Percentiles rank a stretch among this genome's conserved stretches.
phyloP scores from a whole-genome alignment of 2,113 vertebrate genomes.

The Semicossyphus pulcher region DNA sequence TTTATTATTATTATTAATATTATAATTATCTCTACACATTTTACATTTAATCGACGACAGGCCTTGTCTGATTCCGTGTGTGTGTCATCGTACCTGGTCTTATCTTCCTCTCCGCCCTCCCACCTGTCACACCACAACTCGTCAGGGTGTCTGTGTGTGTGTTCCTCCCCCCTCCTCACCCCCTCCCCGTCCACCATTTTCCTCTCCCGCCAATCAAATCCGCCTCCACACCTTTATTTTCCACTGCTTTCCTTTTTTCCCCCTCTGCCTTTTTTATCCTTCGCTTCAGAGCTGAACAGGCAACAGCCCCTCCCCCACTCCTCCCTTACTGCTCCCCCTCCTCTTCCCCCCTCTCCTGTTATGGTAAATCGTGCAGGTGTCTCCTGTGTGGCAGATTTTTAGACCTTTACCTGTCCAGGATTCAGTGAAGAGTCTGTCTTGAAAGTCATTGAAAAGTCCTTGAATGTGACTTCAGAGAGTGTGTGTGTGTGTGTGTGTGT shows the following conservation, averaged over 20 bases:
- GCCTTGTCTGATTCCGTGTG: neutral
- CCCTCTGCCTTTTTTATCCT: neutral
- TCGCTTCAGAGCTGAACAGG: neutral
- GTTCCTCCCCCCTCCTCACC: too few species aligned
- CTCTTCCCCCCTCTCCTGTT: too few species aligned
- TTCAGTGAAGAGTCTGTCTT: neutral
- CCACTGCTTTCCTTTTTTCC: neutral
- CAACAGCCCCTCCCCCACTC: neutral
- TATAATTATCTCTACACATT: neutral
- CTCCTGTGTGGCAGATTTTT: neutral
- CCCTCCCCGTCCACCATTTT: neutral
- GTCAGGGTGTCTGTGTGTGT: neutral
- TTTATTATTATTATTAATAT: too few species aligned
- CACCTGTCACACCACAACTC: slow-evolving; percentile 4
- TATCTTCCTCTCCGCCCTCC: neutral
- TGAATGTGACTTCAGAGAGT: neutral
- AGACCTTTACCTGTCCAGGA: neutral
- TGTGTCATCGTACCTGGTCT: neutral
- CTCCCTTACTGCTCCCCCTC: neutral
- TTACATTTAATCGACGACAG: neutral
- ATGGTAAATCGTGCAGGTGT: too few species aligned
- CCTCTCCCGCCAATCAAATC: slow-evolving; percentile 25
- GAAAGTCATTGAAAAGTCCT: neutral
- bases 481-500: neutral
- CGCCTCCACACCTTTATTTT: slow-evolving; percentile 37